Conservation (phyloP, 2,888 invertebrate species). For the Trichogramma evanescens region DNA sequence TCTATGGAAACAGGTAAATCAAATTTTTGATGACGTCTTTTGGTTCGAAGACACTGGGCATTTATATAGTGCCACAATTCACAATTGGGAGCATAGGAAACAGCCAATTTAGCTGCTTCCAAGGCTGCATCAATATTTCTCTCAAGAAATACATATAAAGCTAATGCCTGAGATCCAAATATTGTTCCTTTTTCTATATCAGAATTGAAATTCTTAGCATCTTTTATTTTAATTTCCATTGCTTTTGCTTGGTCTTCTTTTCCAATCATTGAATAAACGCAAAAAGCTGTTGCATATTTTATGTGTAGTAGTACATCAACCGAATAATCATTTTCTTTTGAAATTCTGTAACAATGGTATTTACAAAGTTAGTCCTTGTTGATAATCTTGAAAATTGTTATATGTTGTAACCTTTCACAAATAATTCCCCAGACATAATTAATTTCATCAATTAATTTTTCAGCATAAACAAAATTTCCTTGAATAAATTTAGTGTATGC, state of each 20-base stretch:
- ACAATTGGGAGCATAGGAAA: neutral
- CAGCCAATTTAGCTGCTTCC: neutral
- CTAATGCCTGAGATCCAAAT: neutral
- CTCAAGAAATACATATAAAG: neutral
- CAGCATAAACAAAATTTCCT: neutral
- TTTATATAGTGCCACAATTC: neutral
- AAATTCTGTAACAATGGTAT: no score
- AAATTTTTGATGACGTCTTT: neutral
- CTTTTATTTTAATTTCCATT: neutral
- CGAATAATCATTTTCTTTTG: no score
- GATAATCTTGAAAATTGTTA: no score
- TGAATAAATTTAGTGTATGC: neutral
- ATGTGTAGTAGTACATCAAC: no score
- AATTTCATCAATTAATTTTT: neutral
- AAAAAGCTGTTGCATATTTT: no score
- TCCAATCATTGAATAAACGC: no score
- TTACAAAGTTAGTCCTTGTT: neutral
- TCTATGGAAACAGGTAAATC: neutral
- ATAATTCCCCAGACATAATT: neutral
- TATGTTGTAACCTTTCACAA: neutral
- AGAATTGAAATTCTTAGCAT: neutral
- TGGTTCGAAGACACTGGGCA: neutral
- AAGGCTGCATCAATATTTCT: neutral
- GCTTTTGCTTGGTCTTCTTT: neutral
- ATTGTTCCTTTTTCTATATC: neutral